Evolutionary conservation across 2,888 invertebrate genomes (phyloP), one percentile per base, ranked within the genome.

Genomic region (Carterocephalus palaemon): DNA sequence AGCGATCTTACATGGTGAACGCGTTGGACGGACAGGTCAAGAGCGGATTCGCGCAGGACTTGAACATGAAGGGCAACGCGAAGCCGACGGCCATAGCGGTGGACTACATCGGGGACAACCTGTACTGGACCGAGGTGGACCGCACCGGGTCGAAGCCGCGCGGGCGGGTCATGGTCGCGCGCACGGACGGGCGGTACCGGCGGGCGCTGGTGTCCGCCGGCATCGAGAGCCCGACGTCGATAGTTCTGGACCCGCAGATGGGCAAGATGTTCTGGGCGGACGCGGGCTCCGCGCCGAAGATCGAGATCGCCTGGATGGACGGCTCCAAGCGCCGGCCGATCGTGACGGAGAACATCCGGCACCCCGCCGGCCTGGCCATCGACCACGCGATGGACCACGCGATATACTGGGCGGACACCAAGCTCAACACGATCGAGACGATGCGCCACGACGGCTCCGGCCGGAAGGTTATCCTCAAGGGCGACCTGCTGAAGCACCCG

Each of bases 271-370:
- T 94, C 79, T 99, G 98, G 97, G 91, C 97, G 0, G 98, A 99
- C 73, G 93, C 95, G 0, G 97, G 98, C 3, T 92, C 92, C 0
- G 92, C 92, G 2, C 95, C 97, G 0, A 98, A 97, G 77, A 97
- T 99, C 50, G 98, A 98, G 73, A 91, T 93, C 2, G 91, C 97
- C 1, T 98, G 98, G 96, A 96, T 99, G 97, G 98, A 98, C 67
- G 99, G 99, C 0, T 94, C 93, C 0, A 94, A 95, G 69, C 89
- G 97, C 1, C 88, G 92, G 40, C 91, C 93, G 0, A 74, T 99
- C 2, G 92, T 97, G 4, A 91, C 92, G 0, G 95, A 95, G 48
- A 90, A 90, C 48, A 90, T 99, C 15, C 89, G 95, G 13, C 93
- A 94, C 63, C 99, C 99, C 0, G 91, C 95, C 0, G 97, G 97